Conservation (phyloP, 2,113 vertebrate species). For the Helogale parvula region DNA sequence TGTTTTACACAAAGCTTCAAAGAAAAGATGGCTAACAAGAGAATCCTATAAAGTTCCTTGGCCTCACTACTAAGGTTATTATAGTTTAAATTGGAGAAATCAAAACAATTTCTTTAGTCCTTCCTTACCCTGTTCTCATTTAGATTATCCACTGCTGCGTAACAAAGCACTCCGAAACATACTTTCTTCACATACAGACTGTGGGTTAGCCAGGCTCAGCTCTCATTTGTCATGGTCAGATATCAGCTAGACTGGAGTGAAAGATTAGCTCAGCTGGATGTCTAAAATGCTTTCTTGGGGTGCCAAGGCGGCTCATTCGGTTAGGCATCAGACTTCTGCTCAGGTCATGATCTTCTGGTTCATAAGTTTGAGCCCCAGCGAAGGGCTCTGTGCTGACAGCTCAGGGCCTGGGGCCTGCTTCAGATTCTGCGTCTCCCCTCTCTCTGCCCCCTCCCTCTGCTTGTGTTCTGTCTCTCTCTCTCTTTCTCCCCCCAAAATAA, state of each 20-base stretch:
- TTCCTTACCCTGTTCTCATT: not conserved
- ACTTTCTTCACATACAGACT: not conserved
- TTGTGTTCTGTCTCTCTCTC: no score
- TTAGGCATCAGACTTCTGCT: no score
- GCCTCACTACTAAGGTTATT: not conserved
- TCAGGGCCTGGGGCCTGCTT: no score
- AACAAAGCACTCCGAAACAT: not conserved
- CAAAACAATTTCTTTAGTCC: not conserved
- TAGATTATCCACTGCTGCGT: not conserved
- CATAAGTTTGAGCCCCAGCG: no score
- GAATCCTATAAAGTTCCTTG: conserved; percentile 9
- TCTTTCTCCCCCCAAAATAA: no score
- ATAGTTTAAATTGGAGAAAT: conserved; percentile 28
- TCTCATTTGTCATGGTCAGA: not conserved
- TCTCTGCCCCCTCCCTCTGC: no score
- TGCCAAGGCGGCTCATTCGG: no score
- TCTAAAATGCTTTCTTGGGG: not conserved
- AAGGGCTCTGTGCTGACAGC: no score
- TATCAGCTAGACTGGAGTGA: not conserved
- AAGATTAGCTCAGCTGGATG: not conserved
- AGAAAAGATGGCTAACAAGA: conserved; percentile 14
- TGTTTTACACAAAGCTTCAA: not conserved
- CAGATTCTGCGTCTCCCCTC: no score
- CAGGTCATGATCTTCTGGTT: no score
- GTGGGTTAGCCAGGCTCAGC: not conserved